A percentile compares a stretch with the other conserved stretches of the same genome.
Evolutionary conservation across 2,888 invertebrate genomes (phyloP).

Genomic region (Drosophila niveifrons): DNA sequence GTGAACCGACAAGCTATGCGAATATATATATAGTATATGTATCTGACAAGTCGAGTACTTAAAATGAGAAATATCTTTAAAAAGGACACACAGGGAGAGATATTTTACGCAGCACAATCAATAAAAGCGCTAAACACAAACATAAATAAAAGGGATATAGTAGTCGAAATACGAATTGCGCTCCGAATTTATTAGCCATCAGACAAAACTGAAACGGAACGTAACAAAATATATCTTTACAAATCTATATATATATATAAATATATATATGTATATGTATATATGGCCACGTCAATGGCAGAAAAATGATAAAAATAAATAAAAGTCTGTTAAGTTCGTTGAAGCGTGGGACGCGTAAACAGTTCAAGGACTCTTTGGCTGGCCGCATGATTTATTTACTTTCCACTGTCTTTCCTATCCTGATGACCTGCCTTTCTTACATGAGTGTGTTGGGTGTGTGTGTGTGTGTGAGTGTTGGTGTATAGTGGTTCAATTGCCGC

Average conservation of each 20-base stretch:
- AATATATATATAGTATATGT: slow-evolving; percentile 38
- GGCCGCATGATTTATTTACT: slow-evolving; percentile 77
- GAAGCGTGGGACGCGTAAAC: slow-evolving; percentile 65
- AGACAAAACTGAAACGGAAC: slow-evolving; percentile 43
- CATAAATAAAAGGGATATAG: slow-evolving; percentile 67
- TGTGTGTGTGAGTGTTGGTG: slow-evolving; percentile 3
- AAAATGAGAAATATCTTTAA: slow-evolving; percentile 62
- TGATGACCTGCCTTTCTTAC: slow-evolving; percentile 47
- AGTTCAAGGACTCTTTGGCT: slow-evolving; percentile 69
- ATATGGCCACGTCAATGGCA: slow-evolving; percentile 51
- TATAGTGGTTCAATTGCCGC: slow-evolving; percentile 62
- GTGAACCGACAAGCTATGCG: slow-evolving; percentile 61
- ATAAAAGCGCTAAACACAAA: slow-evolving; percentile 72
- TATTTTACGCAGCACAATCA: slow-evolving; percentile 67
- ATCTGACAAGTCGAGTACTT: slow-evolving; percentile 65
- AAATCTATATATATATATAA: slow-evolving; percentile 2
- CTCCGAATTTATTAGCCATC: slow-evolving; percentile 71
- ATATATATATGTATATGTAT: slow-evolving; percentile 8
- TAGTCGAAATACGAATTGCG: slow-evolving; percentile 38
- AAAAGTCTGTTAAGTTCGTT: slow-evolving; percentile 64
- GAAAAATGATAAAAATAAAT: slow-evolving; percentile 69
- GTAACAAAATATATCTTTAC: slow-evolving; percentile 14
- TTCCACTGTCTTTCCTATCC: slow-evolving; percentile 64
- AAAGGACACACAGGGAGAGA: slow-evolving; percentile 35
- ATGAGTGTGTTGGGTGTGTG: slow-evolving; percentile 2